phyloP scores from a whole-genome alignment of 2,113 vertebrate genomes.

The Dunckerocampus dactyliophorus region DNA sequence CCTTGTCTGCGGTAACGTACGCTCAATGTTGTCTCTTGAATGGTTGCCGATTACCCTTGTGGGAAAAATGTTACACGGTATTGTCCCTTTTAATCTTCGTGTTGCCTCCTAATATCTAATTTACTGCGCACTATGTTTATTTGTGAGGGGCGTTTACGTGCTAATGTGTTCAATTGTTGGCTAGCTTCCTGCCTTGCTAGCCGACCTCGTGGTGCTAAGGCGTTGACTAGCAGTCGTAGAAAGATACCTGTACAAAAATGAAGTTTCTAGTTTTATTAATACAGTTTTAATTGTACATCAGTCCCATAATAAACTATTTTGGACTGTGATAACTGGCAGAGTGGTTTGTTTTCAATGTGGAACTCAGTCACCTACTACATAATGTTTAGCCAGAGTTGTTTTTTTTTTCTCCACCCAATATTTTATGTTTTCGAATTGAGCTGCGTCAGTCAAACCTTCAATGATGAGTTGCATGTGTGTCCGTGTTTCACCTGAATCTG shows the following conservation, averaged over 20 bases:
- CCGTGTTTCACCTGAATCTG: constrained; percentile 73
- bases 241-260: neutral
- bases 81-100: accelerated
- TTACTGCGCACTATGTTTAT: neutral
- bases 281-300: neutral
- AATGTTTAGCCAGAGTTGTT: too few species aligned
- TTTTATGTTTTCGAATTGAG: too few species aligned
- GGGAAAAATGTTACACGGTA: neutral
- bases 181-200: constrained; percentile 14
- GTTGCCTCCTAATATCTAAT: accelerated
- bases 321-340: too few species aligned
- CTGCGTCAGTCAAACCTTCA: constrained; percentile 41
- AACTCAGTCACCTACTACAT: too few species aligned
- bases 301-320: too few species aligned
- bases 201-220: constrained; percentile 29
- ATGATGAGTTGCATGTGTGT: constrained; percentile 76
- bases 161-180: neutral
- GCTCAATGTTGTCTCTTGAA: accelerated
- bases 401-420: too few species aligned
- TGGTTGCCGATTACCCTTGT: too few species aligned
- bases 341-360: too few species aligned
- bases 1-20: neutral
- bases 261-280: too few species aligned
- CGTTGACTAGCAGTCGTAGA: neutral
- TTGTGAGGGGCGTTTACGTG: neutral